These are phyloP conservation scores for Laticauda laticaudata DNA, from an alignment of 2,113 vertebrate genomes.

Conservation along the genomic window DNA sequence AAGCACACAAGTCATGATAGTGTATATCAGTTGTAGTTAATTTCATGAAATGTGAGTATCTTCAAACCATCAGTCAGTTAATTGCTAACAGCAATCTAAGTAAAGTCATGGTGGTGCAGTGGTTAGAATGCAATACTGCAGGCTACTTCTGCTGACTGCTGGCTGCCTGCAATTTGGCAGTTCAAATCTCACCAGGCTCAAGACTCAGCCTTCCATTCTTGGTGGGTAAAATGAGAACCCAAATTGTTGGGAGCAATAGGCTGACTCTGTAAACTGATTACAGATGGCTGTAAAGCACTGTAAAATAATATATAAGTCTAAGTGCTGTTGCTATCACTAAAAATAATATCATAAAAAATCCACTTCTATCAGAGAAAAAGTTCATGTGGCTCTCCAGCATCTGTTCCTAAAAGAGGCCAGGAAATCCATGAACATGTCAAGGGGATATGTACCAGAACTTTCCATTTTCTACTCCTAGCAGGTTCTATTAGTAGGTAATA, in stretches of 20 bases:
- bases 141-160: too few relatives aligned
- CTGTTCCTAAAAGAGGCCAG: neutral
- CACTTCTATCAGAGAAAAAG: neutral
- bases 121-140: too few relatives aligned
- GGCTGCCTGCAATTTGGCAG: too few relatives aligned
- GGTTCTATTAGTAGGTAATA: neutral
- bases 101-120: neutral
- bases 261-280: too few relatives aligned
- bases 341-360: neutral
- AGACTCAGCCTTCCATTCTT: too few relatives aligned
- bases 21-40: neutral
- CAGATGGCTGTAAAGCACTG: too few relatives aligned
- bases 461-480: neutral
- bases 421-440: neutral
- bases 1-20: neutral
- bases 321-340: too few relatives aligned
- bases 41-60: neutral
- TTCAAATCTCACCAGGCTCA: too few relatives aligned
- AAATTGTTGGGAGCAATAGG: too few relatives aligned
- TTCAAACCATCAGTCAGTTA: neutral
- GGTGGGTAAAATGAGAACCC: too few relatives aligned
- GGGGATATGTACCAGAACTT: neutral
- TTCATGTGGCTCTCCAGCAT: neutral
- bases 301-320: too few relatives aligned
- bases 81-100: neutral